Evolutionary conservation across 1,140 invertebrate genomes (phyloP).

Genomic region (Platyscapa corneri): DNA sequence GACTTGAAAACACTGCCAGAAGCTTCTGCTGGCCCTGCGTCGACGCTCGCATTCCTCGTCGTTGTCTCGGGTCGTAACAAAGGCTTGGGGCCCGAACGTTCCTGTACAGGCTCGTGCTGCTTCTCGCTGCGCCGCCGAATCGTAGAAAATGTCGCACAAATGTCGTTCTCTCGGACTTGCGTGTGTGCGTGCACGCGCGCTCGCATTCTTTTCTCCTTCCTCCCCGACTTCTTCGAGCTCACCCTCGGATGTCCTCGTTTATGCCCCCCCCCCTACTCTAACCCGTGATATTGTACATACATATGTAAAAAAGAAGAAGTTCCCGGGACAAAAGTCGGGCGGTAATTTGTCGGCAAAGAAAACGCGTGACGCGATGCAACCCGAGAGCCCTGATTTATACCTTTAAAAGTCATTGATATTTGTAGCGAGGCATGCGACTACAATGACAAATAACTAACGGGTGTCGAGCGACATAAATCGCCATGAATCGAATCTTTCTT

Average conservation of each 20-base stretch:
- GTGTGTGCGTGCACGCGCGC: not conserved
- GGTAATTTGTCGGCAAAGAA: conserved; percentile 39
- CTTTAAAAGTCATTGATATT: conserved; percentile 27
- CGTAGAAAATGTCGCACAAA: conserved; percentile 34
- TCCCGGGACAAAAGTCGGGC: conserved; percentile 18
- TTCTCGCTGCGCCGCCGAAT: not conserved
- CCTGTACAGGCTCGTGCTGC: not conserved
- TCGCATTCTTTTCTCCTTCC: not conserved
- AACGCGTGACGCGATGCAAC: not conserved
- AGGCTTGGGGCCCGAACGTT: not conserved
- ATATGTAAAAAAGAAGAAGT: not conserved
- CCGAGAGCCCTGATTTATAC: conserved; percentile 37
- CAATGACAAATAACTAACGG: conserved; percentile 21
- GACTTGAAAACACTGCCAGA: not conserved
- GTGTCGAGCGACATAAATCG: conserved; percentile 37
- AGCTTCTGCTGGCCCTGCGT: not conserved
- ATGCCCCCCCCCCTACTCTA: not conserved
- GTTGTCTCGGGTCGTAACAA: not conserved
- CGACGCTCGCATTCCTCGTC: not conserved
- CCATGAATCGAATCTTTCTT: conserved; percentile 19
- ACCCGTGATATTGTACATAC: not conserved
- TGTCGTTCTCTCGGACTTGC: no score
- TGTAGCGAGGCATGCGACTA: not conserved
- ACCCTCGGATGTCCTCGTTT: not conserved
- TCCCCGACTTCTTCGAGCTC: not conserved